phyloP scores from a whole-genome alignment of 23 tunicate species.

The Trididemnum nubilum region DNA sequence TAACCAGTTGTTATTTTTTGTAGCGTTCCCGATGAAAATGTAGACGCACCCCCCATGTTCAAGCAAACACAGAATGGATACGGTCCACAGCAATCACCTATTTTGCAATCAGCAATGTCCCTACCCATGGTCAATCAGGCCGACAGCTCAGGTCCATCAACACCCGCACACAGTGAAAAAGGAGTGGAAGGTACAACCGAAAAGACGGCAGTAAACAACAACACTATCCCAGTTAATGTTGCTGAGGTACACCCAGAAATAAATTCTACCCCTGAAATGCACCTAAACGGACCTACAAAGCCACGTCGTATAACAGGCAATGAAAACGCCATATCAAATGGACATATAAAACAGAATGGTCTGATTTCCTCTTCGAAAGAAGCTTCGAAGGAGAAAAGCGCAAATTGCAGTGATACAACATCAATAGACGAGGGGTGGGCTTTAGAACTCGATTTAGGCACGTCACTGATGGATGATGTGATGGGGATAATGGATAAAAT shows the following conservation, averaged over 20 bases:
- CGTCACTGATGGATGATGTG: conserved; percentile 84
- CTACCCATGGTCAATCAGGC: conserved; percentile 42
- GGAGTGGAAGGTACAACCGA: conserved; percentile 3
- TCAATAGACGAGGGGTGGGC: conserved; percentile 72
- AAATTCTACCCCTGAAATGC: conserved; percentile 42
- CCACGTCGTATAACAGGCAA: conserved; percentile 55
- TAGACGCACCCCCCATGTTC: not conserved
- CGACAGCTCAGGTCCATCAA: conserved; percentile 27
- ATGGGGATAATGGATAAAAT: conserved; percentile 81
- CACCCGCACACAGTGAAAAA: conserved; percentile 21
- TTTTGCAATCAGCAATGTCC: conserved; percentile 68
- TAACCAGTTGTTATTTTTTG: too few species aligned
- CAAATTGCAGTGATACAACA: conserved; percentile 36
- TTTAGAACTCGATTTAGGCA: conserved; percentile 72
- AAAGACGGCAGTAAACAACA: conserved; percentile 39
- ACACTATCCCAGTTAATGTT: conserved; percentile 23
- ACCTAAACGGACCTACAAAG: conserved; percentile 68
- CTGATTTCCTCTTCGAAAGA: not conserved
- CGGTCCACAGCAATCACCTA: conserved; percentile 56
- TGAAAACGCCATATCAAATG: not conserved
- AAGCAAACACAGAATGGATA: conserved; percentile 23
- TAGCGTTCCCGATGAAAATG: not conserved
- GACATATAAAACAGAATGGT: conserved; percentile 14
- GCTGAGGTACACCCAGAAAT: conserved; percentile 32
- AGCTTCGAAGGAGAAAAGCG: not conserved